Conservation (phyloP, 2,888 invertebrate genomes). For the Aleiodes testaceus region DNA sequence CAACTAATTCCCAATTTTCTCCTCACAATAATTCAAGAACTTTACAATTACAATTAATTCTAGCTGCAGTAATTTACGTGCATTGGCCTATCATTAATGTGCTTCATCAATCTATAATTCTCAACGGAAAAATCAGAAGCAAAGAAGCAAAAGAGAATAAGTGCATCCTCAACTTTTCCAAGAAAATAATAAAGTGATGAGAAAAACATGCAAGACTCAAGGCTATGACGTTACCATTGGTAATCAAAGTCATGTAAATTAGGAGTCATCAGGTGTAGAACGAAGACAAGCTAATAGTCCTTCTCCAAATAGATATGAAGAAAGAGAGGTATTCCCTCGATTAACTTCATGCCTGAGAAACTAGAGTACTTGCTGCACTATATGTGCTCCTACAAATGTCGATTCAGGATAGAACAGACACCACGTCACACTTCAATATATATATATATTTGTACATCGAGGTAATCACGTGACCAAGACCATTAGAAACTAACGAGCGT, state of each 20-base stretch:
- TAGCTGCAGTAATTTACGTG: neutral
- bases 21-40: neutral
- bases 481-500: slow-evolving; percentile 54
- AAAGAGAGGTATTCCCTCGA: neutral
- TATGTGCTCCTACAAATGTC: slow-evolving; percentile 8
- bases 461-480: slow-evolving; percentile 51
- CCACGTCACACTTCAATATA: slow-evolving; percentile 26
- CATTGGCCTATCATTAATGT: too few species aligned
- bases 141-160: too few species aligned
- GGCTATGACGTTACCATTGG: slow-evolving; percentile 54
- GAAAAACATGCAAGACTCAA: slow-evolving; percentile 27
- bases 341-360: neutral
- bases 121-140: too few species aligned
- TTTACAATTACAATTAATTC: slow-evolving; percentile 1
- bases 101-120: too few species aligned
- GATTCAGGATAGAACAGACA: slow-evolving; percentile 29
- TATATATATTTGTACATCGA: slow-evolving; percentile 15
- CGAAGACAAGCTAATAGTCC: slow-evolving; percentile 33
- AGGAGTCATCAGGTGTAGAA: slow-evolving; percentile 40
- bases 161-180: too few species aligned
- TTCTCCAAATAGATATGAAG: slow-evolving; percentile 8
- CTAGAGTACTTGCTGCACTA: slow-evolving; percentile 3
- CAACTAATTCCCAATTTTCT: slow-evolving; percentile 12
- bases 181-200: neutral
- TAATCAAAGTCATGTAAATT: slow-evolving; percentile 53